A percentile compares a stretch with the other conserved stretches of the same genome.
Evolutionary conservation across 1,140 invertebrate genomes (phyloP).

Genomic region (Eriocheir sinensis): DNA sequence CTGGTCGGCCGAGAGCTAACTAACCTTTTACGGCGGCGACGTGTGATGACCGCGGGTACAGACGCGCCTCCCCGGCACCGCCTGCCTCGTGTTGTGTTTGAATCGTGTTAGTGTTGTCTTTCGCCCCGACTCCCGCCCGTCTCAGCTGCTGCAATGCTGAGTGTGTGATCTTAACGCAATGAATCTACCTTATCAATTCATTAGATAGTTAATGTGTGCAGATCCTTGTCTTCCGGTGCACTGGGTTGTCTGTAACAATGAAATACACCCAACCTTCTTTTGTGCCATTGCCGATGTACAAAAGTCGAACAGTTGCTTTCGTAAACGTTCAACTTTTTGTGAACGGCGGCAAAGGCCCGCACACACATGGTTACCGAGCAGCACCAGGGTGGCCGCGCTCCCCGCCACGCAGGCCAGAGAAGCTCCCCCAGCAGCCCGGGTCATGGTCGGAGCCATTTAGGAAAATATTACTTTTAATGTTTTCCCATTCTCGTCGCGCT

Average conservation of each 20-base stretch:
- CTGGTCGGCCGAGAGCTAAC: neutral
- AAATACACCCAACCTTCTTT: neutral
- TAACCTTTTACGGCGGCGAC: slow-evolving; percentile 20
- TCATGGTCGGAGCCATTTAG: neutral
- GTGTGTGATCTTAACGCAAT: neutral
- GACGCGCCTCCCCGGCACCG: neutral
- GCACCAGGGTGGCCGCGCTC: neutral
- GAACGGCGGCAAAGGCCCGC: neutral
- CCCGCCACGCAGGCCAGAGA: neutral
- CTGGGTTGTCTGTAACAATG: neutral
- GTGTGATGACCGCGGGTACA: slow-evolving; percentile 11
- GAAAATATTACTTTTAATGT: neutral
- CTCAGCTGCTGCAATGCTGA: neutral
- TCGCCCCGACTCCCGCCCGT: neutral
- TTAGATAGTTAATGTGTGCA: neutral
- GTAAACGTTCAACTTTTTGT: too few species aligned
- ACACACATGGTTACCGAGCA: neutral
- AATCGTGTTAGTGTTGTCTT: neutral
- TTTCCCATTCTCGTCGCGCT: neutral
- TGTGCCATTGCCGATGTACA: neutral
- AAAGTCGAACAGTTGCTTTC: neutral
- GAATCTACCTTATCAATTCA: neutral
- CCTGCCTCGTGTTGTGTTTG: neutral
- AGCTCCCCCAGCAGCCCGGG: neutral
- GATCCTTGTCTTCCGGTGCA: neutral